Base-by-base conservation (phyloP, 2,888 invertebrate genomes). In the Lepeophtheirus nordmannii region DNA sequence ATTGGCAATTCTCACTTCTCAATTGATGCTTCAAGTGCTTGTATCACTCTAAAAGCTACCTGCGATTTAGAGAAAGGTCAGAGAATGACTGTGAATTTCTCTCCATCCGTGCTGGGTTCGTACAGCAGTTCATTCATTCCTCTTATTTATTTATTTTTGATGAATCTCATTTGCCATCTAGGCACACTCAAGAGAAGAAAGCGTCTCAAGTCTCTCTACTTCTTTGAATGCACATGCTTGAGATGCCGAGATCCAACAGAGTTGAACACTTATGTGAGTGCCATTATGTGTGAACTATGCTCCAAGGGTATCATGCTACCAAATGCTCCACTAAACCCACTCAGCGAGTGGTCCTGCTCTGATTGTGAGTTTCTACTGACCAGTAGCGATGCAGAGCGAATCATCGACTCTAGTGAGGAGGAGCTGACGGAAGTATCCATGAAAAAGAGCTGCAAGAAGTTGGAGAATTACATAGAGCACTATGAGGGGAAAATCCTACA, bases 231-330 rank as follows among this genome's bases (percentile, higher is more conserved):
- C 17, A 37, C 46, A 56, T 64, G 64, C 23, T 1, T 30, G n/a
- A 46, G 64, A 17, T 64, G 64, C 30, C 5, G 22, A 11, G 64
- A 64, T 64, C 53, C 53, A 14, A 64, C 64, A 14, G 64, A 64
- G 30, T 14, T 56, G 10, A 5, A 56, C 12, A 64, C 64, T 2
- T 56, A 20, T 20, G 64, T 64, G 17, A 56, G 56, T 64, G 64
- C 64, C 23, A n/a, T 64, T n/a, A 37, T 56, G 5, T 64, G 64
- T 22, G 64, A 64, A 56, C 23, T 30, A 5, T 64, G 64, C 30
- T 46, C 46, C 17, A 20, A 23, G 10, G 64, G 37, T 5, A 23
- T 23, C 14, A 17, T 64, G 20, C 37, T 64, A 22, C 64, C 64
- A 2, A 56, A 30, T 1, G 57, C 46, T 23, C 23, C 56, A 17